Evolutionary conservation across 2,797 vertebrate genomes (phyloP), one percentile per base, ranked within the genome.

Genomic region (Sciurus carolinensis): DNA sequence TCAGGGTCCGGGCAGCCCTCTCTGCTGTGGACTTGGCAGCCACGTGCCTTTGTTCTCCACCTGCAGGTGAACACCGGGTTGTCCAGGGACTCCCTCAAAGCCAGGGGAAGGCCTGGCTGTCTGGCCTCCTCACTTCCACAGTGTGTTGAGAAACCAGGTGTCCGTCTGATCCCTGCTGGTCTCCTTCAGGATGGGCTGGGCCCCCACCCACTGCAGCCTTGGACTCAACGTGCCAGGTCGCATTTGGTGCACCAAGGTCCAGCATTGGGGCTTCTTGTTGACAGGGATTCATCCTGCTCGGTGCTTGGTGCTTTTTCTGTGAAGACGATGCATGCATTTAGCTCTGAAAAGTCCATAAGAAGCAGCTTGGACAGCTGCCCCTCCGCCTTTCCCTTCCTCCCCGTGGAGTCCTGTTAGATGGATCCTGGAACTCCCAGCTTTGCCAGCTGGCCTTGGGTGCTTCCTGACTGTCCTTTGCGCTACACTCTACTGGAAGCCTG

Each of bases 181-280:
- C 39, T 66, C 88, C 39, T 66, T 80, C 15, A 3, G 12, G 10
- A 54, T 3, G 4, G 4, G 2, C n/a, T 9, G 8, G 20, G 20
- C 2, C 2, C 2, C 10, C 22, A n/a, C 59, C 82, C 14, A 3
- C 3, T 5, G 39, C 39, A 5, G 7, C 28, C 10, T 14, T 4
- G 0, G 0, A 33, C 20, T 11, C 1, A 0, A 24, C 0, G 17
- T n/a, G 0, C n/a, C 47, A 13, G 1, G 0, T 5, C 2, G 15
- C 24, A 3, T 42, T 71, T 14, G 4, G 18, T 20, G 39, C 15
- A 2, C 39, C 72, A 13, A 33, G 57, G 30, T 33, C 24, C 0
- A 1, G 30, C 1, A 36, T 9, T 5, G 4, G n/a, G 33, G 30
- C 2, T 3, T 24, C 9, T 24, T 12, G 6, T 33, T 42, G 8